phyloP scores from a whole-genome alignment of 2,797 vertebrate species.

The Saguinus oedipus region DNA sequence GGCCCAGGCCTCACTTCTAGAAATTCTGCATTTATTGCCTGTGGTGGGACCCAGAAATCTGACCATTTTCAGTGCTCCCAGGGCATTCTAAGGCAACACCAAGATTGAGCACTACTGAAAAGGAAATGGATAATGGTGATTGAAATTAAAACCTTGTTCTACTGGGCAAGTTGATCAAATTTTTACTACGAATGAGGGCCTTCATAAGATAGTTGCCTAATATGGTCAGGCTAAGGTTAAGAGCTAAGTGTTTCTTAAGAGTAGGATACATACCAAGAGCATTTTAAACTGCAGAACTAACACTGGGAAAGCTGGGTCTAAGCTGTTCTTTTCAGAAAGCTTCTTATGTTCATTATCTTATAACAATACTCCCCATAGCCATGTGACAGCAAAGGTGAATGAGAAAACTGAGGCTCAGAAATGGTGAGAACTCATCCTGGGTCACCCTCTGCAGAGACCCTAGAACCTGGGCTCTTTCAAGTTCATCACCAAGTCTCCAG shows the following conservation, averaged over 20 bases:
- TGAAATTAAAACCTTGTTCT: neutral
- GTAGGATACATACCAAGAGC: neutral
- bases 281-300: neutral
- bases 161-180: neutral
- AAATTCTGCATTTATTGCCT: neutral
- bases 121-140: neutral
- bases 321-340: neutral
- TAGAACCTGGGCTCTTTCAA: neutral
- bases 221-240: neutral
- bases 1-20: neutral
- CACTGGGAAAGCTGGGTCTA: neutral
- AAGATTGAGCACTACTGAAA: neutral
- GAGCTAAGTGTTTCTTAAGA: neutral
- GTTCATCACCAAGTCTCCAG: neutral
- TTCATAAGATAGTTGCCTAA: neutral
- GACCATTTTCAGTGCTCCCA: neutral
- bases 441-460: neutral
- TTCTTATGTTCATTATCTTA: neutral
- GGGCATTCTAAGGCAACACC: too few relatives aligned
- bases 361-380: neutral
- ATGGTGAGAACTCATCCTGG: neutral
- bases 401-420: neutral
- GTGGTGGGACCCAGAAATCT: accelerated
- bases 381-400: neutral
- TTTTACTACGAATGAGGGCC: neutral